Evolutionary conservation across 2,113 vertebrate species (phyloP).

Genomic region (Bufo gargarizans): DNA sequence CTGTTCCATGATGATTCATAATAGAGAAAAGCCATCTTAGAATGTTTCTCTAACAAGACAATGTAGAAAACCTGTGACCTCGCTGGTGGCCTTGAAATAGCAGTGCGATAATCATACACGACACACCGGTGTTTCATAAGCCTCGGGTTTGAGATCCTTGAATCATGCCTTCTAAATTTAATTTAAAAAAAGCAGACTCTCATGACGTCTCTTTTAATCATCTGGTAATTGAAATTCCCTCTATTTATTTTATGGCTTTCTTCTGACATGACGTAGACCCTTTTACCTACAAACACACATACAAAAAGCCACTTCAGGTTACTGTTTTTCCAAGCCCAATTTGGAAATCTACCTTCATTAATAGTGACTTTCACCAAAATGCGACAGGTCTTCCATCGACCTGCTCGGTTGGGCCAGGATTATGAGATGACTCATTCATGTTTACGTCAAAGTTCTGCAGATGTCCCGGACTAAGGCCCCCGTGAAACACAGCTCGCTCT

Average conservation of each 20-base stretch:
- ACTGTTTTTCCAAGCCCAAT: not conserved
- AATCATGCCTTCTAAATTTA: not conserved
- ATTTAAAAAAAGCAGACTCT: not conserved
- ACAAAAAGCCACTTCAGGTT: not conserved
- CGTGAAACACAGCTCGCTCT: not conserved
- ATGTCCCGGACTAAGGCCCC: conserved; percentile 28
- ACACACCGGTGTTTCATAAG: not conserved
- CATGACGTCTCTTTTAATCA: not conserved
- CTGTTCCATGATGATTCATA: not conserved
- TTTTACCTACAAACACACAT: not conserved
- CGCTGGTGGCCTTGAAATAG: not conserved
- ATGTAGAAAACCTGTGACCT: not conserved
- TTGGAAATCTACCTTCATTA: conserved; percentile 13
- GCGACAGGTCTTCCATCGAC: conserved; percentile 20
- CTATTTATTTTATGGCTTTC: conserved; percentile 12
- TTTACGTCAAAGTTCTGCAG: conserved; percentile 28
- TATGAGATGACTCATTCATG: conserved; percentile 43
- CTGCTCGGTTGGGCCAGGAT: conserved; percentile 9
- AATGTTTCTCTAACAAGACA: not conserved
- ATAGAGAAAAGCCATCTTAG: not conserved
- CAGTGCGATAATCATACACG: not conserved
- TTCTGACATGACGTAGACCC: not conserved
- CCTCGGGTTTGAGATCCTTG: not conserved
- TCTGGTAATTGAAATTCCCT: not conserved
- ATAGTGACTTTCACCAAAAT: conserved; percentile 7